Evolutionary conservation across 2,797 vertebrate genomes (phyloP).

Genomic region (Coreius guichenoti): DNA sequence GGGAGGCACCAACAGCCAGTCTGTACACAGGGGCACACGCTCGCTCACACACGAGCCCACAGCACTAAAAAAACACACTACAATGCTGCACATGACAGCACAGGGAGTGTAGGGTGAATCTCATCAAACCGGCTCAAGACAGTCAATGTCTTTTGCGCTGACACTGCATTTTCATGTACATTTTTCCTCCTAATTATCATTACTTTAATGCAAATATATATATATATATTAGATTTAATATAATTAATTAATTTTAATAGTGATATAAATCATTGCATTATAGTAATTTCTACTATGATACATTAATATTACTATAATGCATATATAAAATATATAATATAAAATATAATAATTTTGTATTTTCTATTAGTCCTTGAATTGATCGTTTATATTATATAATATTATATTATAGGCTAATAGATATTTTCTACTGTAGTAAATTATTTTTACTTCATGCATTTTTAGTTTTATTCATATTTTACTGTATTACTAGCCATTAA

Average conservation of each 20-base stretch:
- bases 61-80: background rate
- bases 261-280: background rate
- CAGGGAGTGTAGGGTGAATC: background rate
- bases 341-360: no score
- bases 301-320: background rate
- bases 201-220: background rate
- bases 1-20: constrained; percentile 73
- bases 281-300: background rate
- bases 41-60: background rate
- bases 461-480: background rate
- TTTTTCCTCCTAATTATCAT: background rate
- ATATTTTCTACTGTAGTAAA: background rate
- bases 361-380: background rate
- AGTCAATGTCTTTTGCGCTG: background rate
- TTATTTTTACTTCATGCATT: background rate
- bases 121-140: background rate
- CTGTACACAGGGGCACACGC: background rate
- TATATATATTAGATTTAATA: background rate
- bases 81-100: background rate
- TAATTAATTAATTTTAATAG: background rate
- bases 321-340: no score
- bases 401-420: background rate
- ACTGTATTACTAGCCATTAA: background rate
- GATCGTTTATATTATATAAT: background rate
- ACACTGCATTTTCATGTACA: background rate